Evolutionary conservation across 2,888 invertebrate genomes (phyloP).

Genomic region (Nephrotoma appendiculata): DNA sequence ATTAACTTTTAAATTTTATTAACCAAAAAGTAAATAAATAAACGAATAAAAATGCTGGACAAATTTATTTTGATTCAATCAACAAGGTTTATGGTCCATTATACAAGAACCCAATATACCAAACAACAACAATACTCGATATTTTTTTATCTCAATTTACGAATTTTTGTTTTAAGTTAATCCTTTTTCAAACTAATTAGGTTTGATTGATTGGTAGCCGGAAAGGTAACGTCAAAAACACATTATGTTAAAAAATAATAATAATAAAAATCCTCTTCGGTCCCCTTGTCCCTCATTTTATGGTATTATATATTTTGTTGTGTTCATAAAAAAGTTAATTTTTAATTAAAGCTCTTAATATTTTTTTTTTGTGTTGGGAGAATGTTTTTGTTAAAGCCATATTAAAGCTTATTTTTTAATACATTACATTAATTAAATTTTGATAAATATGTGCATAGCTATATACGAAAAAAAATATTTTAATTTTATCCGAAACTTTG

Average conservation of each 20-base stretch:
- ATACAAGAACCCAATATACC: neutral
- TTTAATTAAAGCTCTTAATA: neutral
- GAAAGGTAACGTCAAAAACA: neutral
- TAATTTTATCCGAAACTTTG: neutral
- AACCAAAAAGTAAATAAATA: neutral
- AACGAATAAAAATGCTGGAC: neutral
- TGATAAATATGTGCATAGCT: neutral
- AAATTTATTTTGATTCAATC: neutral
- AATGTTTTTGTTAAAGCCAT: neutral
- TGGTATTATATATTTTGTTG: neutral
- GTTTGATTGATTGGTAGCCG: neutral
- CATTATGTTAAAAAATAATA: neutral
- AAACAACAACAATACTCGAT: neutral
- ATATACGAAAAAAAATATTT: neutral
- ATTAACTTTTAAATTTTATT: neutral
- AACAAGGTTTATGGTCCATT: neutral
- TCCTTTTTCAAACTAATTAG: neutral
- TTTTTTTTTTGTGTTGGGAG: neutral
- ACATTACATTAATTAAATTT: neutral
- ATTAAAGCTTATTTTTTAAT: neutral
- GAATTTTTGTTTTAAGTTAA: neutral
- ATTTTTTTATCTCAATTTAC: neutral
- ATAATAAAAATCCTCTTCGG: neutral
- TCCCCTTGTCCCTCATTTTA: neutral
- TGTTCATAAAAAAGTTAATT: neutral